A percentile compares a stretch with the other conserved stretches of the same genome.
phyloP scores from a whole-genome alignment of 2,113 vertebrate genomes.

The Geothlypis trichas region DNA sequence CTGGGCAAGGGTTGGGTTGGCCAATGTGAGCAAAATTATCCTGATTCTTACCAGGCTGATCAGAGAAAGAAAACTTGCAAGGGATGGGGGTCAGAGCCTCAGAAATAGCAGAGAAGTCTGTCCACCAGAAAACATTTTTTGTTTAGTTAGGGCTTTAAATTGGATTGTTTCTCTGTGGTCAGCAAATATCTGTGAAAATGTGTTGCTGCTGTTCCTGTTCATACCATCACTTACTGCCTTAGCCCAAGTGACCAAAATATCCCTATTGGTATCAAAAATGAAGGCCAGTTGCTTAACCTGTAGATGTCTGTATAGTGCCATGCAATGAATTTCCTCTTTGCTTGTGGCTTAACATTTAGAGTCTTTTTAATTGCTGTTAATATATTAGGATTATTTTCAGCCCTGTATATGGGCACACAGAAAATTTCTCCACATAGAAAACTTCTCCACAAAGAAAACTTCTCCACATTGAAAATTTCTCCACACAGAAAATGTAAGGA shows the following conservation, averaged over 20 bases:
- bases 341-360: neutral
- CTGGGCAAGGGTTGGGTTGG: neutral
- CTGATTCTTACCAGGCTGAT: neutral
- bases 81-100: neutral
- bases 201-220: neutral
- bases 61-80: neutral
- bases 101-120: neutral
- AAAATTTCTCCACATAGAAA: neutral
- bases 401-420: neutral
- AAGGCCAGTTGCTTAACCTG: neutral
- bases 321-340: neutral
- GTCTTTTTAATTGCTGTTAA: neutral
- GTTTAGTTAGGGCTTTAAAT: neutral
- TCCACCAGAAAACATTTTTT: neutral
- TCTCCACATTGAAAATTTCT: neutral
- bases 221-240: neutral
- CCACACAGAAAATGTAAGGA: neutral
- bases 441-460: neutral
- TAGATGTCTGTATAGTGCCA: neutral
- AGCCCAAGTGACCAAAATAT: neutral
- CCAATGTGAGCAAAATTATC: neutral
- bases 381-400: neutral
- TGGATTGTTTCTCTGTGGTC: neutral
- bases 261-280: neutral
- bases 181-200: slow-evolving; percentile 1